Conservation (phyloP, 1,140 invertebrate genomes). For the Leptonema lineaticorne region DNA sequence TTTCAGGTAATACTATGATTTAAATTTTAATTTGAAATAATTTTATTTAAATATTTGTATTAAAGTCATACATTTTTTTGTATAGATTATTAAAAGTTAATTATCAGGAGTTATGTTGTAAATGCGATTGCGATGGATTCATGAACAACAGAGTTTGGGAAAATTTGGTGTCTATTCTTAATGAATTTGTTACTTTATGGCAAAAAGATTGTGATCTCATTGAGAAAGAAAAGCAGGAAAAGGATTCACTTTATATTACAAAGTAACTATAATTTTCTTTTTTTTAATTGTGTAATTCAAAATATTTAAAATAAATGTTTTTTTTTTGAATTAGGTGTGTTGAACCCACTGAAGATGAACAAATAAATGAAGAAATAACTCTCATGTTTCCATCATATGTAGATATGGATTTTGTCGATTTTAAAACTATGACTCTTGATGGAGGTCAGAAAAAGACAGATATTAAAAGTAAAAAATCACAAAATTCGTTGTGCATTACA, state of each 20-base stretch:
- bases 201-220: conserved; percentile 70
- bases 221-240: conserved; percentile 67
- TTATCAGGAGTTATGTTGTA: conserved; percentile 65
- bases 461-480: too few relatives aligned
- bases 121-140: conserved; percentile 51
- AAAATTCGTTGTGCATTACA: conserved; percentile 52
- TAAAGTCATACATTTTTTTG: conserved; percentile 33
- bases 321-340: conserved; percentile 59
- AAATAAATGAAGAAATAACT: conserved; percentile 67
- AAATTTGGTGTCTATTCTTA: conserved; percentile 59
- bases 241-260: conserved; percentile 79
- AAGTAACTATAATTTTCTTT: conserved; percentile 56
- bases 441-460: too few relatives aligned
- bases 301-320: background rate
- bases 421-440: conserved; percentile 50
- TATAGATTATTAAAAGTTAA: conserved; percentile 66
- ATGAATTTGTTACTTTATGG: conserved; percentile 70
- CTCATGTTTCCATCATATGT: conserved; percentile 76
- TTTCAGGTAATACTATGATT: conserved; percentile 47
- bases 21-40: conserved; percentile 7
- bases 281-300: conserved; percentile 44
- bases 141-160: conserved; percentile 55
- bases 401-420: conserved; percentile 68
- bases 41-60: conserved; percentile 12
- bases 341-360: conserved; percentile 72